These are phyloP conservation scores for Morone chrysops DNA, from an alignment of 2,113 vertebrate genomes.

Conservation along the genomic window DNA sequence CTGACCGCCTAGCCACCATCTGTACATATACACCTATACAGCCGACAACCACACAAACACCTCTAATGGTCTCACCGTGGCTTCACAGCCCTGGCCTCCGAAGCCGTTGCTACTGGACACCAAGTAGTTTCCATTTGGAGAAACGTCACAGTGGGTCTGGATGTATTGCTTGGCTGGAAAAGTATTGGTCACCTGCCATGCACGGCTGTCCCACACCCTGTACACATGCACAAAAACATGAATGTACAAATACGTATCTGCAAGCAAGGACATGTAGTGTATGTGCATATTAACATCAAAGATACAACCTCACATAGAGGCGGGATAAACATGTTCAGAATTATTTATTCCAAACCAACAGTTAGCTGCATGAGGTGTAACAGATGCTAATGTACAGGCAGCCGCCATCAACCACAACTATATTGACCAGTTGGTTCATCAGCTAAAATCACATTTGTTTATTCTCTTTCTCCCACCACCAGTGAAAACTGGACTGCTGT, in stretches of 20 bases:
- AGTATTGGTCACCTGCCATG: conserved; percentile 89
- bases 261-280: background rate
- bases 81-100: conserved; percentile 91
- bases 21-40: background rate
- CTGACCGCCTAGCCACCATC: too few species aligned
- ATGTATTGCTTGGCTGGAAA: conserved; percentile 94
- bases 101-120: conserved; percentile 93
- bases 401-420: background rate
- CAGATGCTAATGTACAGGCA: too few species aligned
- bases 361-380: too few species aligned
- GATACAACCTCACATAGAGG: background rate
- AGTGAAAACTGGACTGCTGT: background rate
- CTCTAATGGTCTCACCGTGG: conserved; percentile 86
- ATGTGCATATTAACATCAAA: background rate
- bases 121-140: conserved; percentile 86
- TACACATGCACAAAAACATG: conserved; percentile 4
- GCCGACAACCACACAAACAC: conserved; percentile 20
- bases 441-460: background rate
- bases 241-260: conserved; percentile 9
- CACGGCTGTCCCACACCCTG: conserved; percentile 95
- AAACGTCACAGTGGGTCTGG: conserved; percentile 94
- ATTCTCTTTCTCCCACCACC: background rate
- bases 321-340: background rate
- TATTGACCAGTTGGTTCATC: background rate
- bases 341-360: background rate